Percentiles rank a stretch among this genome's conserved stretches.
Conservation (phyloP, 1,140 invertebrate genomes). For the Sinella curviseta region DNA sequence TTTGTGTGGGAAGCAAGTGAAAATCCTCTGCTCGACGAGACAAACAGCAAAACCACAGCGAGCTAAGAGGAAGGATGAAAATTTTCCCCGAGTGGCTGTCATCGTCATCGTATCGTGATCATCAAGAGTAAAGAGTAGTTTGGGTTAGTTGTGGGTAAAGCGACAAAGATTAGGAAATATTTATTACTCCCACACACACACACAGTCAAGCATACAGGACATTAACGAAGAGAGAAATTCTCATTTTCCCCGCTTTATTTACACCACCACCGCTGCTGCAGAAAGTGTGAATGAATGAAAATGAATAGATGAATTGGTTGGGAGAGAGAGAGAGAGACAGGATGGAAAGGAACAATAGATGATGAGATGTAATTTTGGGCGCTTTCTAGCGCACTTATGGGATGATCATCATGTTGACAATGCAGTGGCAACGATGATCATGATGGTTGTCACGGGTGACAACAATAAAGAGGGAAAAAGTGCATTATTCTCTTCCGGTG, state of each 20-base stretch:
- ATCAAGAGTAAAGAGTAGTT: no score
- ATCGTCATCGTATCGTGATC: no score
- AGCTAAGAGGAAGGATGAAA: background rate
- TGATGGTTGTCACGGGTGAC: no score
- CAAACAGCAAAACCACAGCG: background rate
- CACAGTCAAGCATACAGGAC: background rate
- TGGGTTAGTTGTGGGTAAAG: background rate
- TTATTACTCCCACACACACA: constrained; percentile 23
- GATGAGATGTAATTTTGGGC: background rate
- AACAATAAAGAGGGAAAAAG: background rate
- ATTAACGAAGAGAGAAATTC: background rate
- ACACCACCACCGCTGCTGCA: background rate
- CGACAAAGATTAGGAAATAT: constrained; percentile 25
- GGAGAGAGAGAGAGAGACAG: background rate
- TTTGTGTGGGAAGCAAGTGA: background rate
- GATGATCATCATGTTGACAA: background rate
- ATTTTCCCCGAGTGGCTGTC: constrained; percentile 11
- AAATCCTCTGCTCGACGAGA: background rate
- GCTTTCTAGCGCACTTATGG: background rate
- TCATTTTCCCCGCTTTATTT: background rate
- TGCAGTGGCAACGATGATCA: no score
- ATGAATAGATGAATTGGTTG: constrained; percentile 1
- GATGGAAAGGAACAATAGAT: background rate
- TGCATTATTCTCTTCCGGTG: constrained; percentile 26
- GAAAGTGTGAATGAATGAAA: background rate